phyloP scores from a whole-genome alignment of 2,888 invertebrate species.

The Parelbella ahira region DNA sequence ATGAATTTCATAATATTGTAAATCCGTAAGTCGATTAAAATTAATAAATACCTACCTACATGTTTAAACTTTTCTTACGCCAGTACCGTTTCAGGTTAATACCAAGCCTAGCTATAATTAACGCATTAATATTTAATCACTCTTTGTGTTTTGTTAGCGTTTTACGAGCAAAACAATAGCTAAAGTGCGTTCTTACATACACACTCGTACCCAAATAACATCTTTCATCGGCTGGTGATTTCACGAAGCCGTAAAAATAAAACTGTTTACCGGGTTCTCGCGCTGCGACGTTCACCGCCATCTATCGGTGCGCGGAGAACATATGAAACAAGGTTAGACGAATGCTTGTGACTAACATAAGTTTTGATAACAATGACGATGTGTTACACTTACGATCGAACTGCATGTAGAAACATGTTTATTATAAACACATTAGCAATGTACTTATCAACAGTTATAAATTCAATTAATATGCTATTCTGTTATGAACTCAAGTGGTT shows the following conservation, averaged over 20 bases:
- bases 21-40: too few relatives aligned
- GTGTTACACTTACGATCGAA: too few relatives aligned
- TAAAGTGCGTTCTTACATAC: slow-evolving; percentile 3
- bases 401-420: too few relatives aligned
- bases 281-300: slow-evolving; percentile 11
- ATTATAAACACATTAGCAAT: too few relatives aligned
- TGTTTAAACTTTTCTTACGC: too few relatives aligned
- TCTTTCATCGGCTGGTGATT: slow-evolving; percentile 26
- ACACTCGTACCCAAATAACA: slow-evolving; percentile 9
- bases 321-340: slow-evolving; percentile 5
- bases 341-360: not conserved
- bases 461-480: too few relatives aligned
- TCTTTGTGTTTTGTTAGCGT: not conserved
- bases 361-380: slow-evolving; percentile 2
- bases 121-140: not conserved
- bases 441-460: too few relatives aligned
- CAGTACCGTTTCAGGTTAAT: too few relatives aligned
- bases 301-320: slow-evolving; percentile 7
- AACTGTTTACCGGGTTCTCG: slow-evolving; percentile 16
- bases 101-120: too few relatives aligned
- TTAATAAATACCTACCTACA: too few relatives aligned
- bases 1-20: too few relatives aligned
- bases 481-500: too few relatives aligned
- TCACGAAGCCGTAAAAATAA: slow-evolving; percentile 25
- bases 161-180: slow-evolving; percentile 9